Evolutionary conservation across 92 coral and sea anemone genomes (phyloP).

Genomic region (Parazoanthus atlanticus): DNA sequence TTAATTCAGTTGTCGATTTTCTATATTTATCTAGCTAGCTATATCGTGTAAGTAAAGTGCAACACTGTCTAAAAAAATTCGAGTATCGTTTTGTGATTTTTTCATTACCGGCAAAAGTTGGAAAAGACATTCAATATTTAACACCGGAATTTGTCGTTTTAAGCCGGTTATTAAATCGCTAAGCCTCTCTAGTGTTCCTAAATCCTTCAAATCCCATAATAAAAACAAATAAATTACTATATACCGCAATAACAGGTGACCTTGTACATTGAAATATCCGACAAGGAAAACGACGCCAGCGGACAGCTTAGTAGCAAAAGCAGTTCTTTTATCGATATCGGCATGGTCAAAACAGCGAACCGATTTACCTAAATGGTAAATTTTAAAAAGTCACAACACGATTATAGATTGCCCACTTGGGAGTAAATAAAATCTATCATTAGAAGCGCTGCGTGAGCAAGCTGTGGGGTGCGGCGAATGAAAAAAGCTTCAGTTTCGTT

Average conservation of each 20-base stretch:
- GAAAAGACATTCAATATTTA: too few relatives aligned
- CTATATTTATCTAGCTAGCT: too few relatives aligned
- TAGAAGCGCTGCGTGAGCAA: slow-evolving; percentile 8
- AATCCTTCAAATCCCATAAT: background rate
- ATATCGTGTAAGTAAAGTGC: too few relatives aligned
- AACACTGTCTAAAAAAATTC: too few relatives aligned
- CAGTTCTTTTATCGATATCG: background rate
- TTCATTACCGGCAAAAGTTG: too few relatives aligned
- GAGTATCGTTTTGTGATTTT: too few relatives aligned
- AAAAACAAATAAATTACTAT: background rate
- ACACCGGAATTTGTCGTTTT: too few relatives aligned
- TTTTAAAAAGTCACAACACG: background rate
- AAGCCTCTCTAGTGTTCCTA: too few relatives aligned
- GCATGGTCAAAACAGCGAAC: background rate
- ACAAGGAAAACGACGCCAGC: slow-evolving; percentile 13
- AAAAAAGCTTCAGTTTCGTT: background rate
- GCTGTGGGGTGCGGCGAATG: background rate
- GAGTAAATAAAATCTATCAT: background rate
- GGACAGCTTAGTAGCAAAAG: background rate
- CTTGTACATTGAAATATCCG: background rate
- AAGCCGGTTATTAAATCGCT: too few relatives aligned
- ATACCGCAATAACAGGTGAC: slow-evolving; percentile 36
- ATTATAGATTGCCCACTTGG: background rate
- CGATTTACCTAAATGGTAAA: background rate
- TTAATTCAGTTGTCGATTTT: too few relatives aligned